Evolutionary conservation across 2,797 vertebrate genomes (phyloP).

Genomic region (Channallabes apus): DNA sequence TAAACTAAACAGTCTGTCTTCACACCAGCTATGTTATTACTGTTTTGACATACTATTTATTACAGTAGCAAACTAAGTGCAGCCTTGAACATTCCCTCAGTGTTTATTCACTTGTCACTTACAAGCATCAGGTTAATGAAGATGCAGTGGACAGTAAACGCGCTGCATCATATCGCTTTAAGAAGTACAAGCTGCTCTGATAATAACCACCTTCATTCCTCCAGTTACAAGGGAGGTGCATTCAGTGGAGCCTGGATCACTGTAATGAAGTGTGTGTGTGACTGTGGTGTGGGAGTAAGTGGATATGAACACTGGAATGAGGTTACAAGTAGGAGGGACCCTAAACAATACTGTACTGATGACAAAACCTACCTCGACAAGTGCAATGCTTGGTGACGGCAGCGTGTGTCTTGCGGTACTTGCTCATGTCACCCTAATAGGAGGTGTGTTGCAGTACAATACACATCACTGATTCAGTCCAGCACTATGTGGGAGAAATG

Average conservation of each 20-base stretch:
- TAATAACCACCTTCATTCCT: conserved; percentile 20
- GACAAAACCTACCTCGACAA: conserved; percentile 27
- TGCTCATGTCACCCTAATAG: neutral
- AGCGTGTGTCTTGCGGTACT: conserved; percentile 15
- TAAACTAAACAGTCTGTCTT: neutral
- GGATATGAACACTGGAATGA: conserved; percentile 29
- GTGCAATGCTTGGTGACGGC: conserved; percentile 1
- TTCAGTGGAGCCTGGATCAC: conserved; percentile 14
- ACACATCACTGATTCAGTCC: neutral
- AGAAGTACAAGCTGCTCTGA: conserved; percentile 24
- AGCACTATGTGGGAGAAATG: conserved; percentile 24
- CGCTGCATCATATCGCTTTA: conserved; percentile 10
- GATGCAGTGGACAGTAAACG: neutral
- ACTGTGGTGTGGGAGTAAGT: conserved; percentile 33
- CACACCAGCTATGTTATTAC: neutral
- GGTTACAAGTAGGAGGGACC: conserved; percentile 32
- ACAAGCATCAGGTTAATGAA: conserved; percentile 5
- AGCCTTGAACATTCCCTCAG: neutral
- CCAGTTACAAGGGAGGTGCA: conserved; percentile 20
- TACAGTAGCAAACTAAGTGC: neutral
- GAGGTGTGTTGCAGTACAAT: conserved; percentile 18
- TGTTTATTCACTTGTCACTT: conserved; percentile 10
- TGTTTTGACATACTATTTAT: neutral
- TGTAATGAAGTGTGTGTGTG: conserved; percentile 19
- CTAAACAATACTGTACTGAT: conserved; percentile 25